Base-by-base conservation (phyloP, 2,888 invertebrate genomes). In the Sipha maydis region DNA sequence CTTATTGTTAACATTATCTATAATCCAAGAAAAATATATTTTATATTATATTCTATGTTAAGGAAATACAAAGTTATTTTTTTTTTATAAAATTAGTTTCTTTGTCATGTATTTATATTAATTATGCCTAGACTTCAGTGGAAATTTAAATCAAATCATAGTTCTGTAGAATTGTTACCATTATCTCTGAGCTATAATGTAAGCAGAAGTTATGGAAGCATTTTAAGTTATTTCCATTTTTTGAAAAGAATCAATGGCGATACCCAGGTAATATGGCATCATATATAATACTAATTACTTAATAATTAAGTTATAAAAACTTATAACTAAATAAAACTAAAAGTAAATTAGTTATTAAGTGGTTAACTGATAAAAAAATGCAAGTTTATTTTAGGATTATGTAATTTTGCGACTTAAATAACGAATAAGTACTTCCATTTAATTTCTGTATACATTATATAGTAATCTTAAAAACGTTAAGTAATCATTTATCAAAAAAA, bases 151-250 rank as follows among this genome's bases (percentile, higher is more conserved):
- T 88, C 88, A 48, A 88, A 88, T 48, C 88, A 88, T 88, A 88
- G 88, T 88, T 88, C 88, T 75, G 80, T 88, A 75, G 88, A 88
- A 82, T 61, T 88, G 2, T 73, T 82, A 76, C 88, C 88, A 82
- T 88, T 88, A 25, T 82, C 88, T 67, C 31, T 80, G 19, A 88
- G 88, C n/a, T 88, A 88, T 88, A 88, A 88, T 82, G 80, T 88
- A 31, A 88, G 61, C 75, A 86, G 86, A 76, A 89, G 86, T 21
- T 89, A 89, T 86, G 89, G 89, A 61, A 89, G 89, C 67, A 89
- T 89, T 88, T 88, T 89, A 67, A 89, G 69, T 80, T 89, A 82
- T 88, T 89, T 86, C 77, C 89, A 89, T 89, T 89, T 89, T 80
- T 69, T 89, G 80, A 88, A 88, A 88, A 82, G 88, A 82, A 48